Conservation (phyloP, 1,140 invertebrate genomes). For the Lepidurus arcticus region DNA sequence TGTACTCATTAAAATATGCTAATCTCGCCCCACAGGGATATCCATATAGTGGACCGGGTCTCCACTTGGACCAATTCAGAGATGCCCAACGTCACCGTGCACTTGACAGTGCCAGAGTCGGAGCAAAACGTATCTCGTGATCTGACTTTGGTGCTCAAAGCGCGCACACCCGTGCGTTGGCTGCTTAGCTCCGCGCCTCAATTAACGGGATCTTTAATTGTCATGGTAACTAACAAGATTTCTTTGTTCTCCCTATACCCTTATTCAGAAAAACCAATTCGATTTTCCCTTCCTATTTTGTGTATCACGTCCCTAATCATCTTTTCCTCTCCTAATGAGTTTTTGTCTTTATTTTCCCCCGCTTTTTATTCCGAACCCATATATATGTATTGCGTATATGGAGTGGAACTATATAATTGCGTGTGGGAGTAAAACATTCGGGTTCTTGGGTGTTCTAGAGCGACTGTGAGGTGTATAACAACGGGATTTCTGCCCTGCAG, state of each 20-base stretch:
- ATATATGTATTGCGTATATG: background rate
- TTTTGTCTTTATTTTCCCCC: background rate
- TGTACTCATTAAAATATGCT: background rate
- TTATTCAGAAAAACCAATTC: background rate
- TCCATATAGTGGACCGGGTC: slow-evolving; percentile 31
- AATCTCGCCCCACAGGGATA: slow-evolving; percentile 4
- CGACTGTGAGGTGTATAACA: slow-evolving; percentile 29
- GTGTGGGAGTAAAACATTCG: too few species aligned
- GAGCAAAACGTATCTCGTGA: slow-evolving; percentile 29
- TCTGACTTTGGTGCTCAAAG: slow-evolving; percentile 34
- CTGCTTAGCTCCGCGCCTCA: slow-evolving; percentile 27
- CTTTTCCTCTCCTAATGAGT: background rate
- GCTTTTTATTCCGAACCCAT: background rate
- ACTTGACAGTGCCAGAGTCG: slow-evolving; percentile 23
- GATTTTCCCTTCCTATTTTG: background rate
- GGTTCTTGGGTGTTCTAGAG: background rate
- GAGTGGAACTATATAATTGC: background rate
- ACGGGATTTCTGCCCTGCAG: slow-evolving; percentile 33
- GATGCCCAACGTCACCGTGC: slow-evolving; percentile 26
- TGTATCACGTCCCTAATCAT: background rate
- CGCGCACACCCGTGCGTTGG: slow-evolving; percentile 32
- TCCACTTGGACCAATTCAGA: background rate
- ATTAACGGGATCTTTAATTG: slow-evolving; percentile 23
- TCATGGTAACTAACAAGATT: slow-evolving; percentile 24
- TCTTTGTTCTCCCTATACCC: background rate